Conservation (phyloP, 2,888 invertebrate species). For the Keiferia lycopersicella region DNA sequence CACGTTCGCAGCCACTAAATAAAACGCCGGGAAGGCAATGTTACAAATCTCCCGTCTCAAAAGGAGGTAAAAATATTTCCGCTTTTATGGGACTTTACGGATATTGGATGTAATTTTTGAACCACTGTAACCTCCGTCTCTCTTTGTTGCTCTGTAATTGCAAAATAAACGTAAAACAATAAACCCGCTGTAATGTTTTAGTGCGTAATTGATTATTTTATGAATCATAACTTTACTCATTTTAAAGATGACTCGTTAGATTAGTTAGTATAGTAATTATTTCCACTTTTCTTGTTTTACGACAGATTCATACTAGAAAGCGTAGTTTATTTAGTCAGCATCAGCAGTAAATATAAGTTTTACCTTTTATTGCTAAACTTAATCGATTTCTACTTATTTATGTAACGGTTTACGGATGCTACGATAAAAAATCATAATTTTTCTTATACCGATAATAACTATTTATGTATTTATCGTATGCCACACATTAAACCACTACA, state of each 20-base stretch:
- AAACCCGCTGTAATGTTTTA: background rate
- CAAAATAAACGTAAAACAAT: background rate
- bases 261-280: background rate
- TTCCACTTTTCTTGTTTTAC: background rate
- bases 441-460: background rate
- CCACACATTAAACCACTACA: too few species aligned
- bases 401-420: background rate
- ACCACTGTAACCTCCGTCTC: background rate
- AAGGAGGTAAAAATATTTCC: constrained; percentile 8
- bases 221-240: constrained; percentile 3
- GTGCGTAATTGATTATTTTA: background rate
- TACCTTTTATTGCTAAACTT: background rate
- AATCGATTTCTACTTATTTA: background rate
- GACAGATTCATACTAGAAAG: background rate
- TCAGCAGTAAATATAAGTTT: background rate
- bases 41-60: constrained; percentile 41
- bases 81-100: background rate
- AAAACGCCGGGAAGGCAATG: constrained; percentile 42
- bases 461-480: too few species aligned
- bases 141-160: background rate
- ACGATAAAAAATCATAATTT: background rate
- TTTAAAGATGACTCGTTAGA: constrained; percentile 6
- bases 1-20: constrained; percentile 47
- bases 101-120: constrained; percentile 5
- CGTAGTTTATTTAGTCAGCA: background rate